phyloP scores from a whole-genome alignment of 1,140 invertebrate species.

The Cataglyphis hispanica region DNA sequence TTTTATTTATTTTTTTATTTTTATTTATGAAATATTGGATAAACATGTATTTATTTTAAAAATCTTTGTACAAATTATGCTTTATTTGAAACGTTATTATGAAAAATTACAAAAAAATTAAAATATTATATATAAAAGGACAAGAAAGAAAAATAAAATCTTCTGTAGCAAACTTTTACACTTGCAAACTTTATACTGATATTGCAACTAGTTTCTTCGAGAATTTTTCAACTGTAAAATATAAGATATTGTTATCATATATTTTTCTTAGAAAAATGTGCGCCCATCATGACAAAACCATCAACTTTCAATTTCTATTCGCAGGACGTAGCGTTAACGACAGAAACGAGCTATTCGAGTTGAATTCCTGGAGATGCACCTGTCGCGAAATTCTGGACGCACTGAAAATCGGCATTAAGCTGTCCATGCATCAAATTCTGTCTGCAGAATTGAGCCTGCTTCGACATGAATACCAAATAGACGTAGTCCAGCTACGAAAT shows the following conservation, averaged over 20 bases:
- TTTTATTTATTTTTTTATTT: too few relatives aligned
- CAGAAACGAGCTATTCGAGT: neutral
- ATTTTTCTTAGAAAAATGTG: neutral
- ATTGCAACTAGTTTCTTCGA: neutral
- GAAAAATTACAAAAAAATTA: neutral
- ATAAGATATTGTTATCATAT: neutral
- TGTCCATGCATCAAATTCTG: constrained; percentile 77
- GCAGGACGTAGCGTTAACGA: constrained; percentile 10
- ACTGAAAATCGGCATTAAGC: constrained; percentile 70
- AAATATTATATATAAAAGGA: neutral
- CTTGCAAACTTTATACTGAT: neutral
- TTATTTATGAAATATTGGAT: neutral
- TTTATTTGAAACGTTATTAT: neutral
- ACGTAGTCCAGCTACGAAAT: constrained; percentile 43
- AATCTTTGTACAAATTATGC: neutral
- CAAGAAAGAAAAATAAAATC: neutral
- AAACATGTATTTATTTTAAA: neutral
- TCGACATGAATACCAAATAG: constrained; percentile 71
- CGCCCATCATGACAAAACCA: neutral
- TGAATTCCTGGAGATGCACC: constrained; percentile 47
- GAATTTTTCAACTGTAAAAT: neutral
- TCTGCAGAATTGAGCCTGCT: constrained; percentile 48
- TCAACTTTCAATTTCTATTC: constrained; percentile 3
- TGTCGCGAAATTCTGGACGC: constrained; percentile 31
- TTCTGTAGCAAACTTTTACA: neutral